Evolutionary conservation across 2,113 vertebrate species (phyloP), one percentile per base, ranked within the genome.

Genomic region (Sterrhoptilus dennistouni): DNA sequence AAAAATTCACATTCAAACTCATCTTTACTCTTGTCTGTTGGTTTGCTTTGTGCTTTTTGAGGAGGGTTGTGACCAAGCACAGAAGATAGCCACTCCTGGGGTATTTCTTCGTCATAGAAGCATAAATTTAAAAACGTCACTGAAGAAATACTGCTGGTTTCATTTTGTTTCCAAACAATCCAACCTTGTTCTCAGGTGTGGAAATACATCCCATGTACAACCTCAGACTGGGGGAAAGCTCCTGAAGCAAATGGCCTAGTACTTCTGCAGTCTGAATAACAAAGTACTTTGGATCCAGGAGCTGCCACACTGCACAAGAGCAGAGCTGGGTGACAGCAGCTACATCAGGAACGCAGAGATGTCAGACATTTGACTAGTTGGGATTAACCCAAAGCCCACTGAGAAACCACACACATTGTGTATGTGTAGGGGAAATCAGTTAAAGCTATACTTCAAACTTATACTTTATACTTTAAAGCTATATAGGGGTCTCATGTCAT

Each of bases 11-110:
- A 47, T 11, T 24, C 21, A 49, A 54, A 33, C 16, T 87, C 31
- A 7, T 38, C 50, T 86, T 70, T 45, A 31, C 11, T 49, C 29
- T 52, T 79, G 8, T 47, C 19, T 36, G 5, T 33, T 2, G 2
- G 20, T 47, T 77, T 81, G 13, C 59, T 54, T 53, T 31, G 53
- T 5, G 7, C 28, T 44, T 89, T 82, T 71, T 54, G 54, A 35
- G n/a, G 35, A 72, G 28, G 6, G 16, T 6, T 75, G 47, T 77
- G 36, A 61, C 21, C 44, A 49, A 47, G 12, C 31, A 66, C 1
- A 4, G 50, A 42, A 66, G 59, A 44, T 4, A 11, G 24, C 18
- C 0, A 0, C 21, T 59, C 6, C 61, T 65, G 40, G 7, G 33
- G 5, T 31, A 50, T 65, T 77, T 78, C 33, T 78, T 61, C 16